Evolutionary conservation across 1,140 invertebrate species (phyloP).

Genomic region (Hydropsyche tenuis): DNA sequence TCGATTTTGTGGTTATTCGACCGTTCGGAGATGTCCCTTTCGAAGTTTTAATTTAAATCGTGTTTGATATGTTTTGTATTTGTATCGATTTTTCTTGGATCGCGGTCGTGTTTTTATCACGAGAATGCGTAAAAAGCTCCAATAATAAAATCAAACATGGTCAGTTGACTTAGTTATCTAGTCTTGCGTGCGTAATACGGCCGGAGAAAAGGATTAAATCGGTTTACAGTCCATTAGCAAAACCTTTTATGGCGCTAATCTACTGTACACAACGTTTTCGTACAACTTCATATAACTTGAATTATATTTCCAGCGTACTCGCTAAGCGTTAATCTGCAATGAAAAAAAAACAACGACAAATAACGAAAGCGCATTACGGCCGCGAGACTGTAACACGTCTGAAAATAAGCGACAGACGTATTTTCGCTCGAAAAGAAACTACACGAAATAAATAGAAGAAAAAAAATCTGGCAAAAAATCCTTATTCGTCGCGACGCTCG

Average conservation of each 20-base stretch:
- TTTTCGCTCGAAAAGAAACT: constrained; percentile 2
- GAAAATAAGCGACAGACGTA: not conserved
- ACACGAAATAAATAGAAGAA: not conserved
- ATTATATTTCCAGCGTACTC: too few species aligned
- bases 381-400: not conserved
- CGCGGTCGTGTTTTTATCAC: too few species aligned
- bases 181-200: constrained; percentile 28
- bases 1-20: too few species aligned
- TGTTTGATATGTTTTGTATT: not conserved
- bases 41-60: too few species aligned
- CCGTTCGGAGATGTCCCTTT: too few species aligned
- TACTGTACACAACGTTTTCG: not conserved
- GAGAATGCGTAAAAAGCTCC: not conserved
- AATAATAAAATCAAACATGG: constrained; percentile 22
- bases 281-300: not conserved
- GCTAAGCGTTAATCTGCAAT: not conserved
- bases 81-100: too few species aligned
- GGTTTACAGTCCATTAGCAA: constrained; percentile 38
- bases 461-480: constrained; percentile 9
- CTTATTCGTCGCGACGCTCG: constrained; percentile 29
- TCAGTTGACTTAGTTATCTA: constrained; percentile 30
- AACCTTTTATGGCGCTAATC: constrained; percentile 32
- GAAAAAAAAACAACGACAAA: not conserved
- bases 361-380: not conserved
- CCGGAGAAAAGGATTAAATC: constrained; percentile 37